A percentile compares a stretch with the other conserved stretches of the same genome.
phyloP scores from a whole-genome alignment of 2,888 invertebrate species.

The Pammene fasciana region DNA sequence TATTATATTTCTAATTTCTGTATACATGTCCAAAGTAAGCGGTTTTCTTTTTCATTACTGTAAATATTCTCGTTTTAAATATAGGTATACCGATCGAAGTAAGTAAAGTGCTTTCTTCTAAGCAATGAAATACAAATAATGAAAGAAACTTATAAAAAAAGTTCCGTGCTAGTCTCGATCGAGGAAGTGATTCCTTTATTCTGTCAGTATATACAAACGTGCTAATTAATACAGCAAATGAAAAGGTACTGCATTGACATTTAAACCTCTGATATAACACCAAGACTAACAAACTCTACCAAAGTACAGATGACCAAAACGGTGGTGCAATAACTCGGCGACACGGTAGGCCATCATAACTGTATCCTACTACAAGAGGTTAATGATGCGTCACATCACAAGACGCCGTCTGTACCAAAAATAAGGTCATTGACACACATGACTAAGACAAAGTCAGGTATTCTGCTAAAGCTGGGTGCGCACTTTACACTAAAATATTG shows the following conservation, averaged over 20 bases:
- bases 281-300: slow-evolving; percentile 11
- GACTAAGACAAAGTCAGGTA: slow-evolving; percentile 26
- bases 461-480: background rate
- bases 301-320: slow-evolving; percentile 13
- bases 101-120: too few relatives aligned
- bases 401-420: slow-evolving; percentile 30
- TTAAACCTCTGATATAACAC: slow-evolving; percentile 21
- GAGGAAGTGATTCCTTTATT: too few relatives aligned
- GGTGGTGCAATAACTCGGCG: background rate
- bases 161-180: too few relatives aligned
- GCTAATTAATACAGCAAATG: slow-evolving; percentile 2
- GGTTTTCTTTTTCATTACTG: too few relatives aligned
- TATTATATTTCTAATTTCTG: too few relatives aligned
- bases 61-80: too few relatives aligned
- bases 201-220: too few relatives aligned
- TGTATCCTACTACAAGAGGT: slow-evolving; percentile 11
- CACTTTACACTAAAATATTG: slow-evolving; percentile 1
- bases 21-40: too few relatives aligned
- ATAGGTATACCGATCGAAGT: too few relatives aligned
- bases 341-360: slow-evolving; percentile 8
- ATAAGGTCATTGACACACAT: slow-evolving; percentile 35
- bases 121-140: too few relatives aligned
- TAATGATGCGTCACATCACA: slow-evolving; percentile 28
- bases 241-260: slow-evolving; percentile 21
- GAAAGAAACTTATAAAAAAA: too few relatives aligned